Conservation (phyloP, 2,113 vertebrate species). For the Ailurus styani region DNA sequence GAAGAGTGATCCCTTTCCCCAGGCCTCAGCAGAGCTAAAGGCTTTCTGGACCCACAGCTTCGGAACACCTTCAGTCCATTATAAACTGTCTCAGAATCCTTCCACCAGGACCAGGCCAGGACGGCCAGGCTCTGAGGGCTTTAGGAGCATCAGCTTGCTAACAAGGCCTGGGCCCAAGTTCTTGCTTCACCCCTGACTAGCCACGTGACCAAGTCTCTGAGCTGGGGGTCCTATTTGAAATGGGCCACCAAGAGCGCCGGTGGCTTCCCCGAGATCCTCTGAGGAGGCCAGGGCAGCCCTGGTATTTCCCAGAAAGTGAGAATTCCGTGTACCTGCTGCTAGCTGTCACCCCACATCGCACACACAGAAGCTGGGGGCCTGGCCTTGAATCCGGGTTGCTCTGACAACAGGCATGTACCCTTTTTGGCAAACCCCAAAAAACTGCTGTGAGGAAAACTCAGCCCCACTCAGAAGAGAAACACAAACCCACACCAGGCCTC, state of each 20-base stretch:
- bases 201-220: neutral
- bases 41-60: neutral
- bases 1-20: neutral
- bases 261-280: no score
- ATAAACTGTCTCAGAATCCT: neutral
- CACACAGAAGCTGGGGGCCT: neutral
- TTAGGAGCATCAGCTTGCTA: neutral
- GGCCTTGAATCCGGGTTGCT: accelerated
- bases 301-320: accelerated
- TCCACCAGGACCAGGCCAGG: neutral
- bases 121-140: neutral
- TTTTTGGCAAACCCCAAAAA: neutral
- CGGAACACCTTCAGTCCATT: accelerated
- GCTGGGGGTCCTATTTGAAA: neutral
- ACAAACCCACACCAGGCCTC: accelerated
- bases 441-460: neutral
- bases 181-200: neutral
- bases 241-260: accelerated
- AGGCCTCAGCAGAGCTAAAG: neutral
- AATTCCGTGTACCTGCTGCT: no score
- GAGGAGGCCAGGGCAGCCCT: neutral
- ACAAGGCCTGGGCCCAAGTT: neutral
- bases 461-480: neutral
- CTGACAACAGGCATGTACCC: neutral
- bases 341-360: accelerated